Conservation (phyloP, 2,797 vertebrate species). For the Sebastes dallii region DNA sequence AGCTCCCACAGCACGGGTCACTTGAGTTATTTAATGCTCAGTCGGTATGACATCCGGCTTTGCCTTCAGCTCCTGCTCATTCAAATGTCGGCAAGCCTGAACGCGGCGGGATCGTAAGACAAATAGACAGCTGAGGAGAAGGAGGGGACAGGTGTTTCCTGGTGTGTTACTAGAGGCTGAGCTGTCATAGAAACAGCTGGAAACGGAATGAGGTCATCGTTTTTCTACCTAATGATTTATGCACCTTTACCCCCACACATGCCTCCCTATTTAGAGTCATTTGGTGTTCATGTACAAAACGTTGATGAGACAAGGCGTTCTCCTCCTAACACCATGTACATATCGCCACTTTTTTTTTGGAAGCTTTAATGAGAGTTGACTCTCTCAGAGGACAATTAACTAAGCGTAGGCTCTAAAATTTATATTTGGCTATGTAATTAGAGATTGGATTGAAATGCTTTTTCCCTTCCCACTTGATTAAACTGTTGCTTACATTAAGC, state of each 20-base stretch:
- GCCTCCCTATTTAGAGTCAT: not conserved
- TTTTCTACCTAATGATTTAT: slow-evolving; percentile 4
- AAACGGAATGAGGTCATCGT: slow-evolving; percentile 29
- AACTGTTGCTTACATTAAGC: slow-evolving; percentile 38
- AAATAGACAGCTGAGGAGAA: slow-evolving; percentile 11
- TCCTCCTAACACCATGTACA: slow-evolving; percentile 1
- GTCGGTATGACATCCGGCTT: not conserved
- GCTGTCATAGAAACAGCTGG: slow-evolving; percentile 57
- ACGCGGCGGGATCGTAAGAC: slow-evolving; percentile 3
- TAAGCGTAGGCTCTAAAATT: slow-evolving; percentile 25
- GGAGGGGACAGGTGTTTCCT: slow-evolving; percentile 47
- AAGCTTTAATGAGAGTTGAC: slow-evolving; percentile 23
- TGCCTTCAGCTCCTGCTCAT: slow-evolving; percentile 3
- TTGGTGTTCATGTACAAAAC: not conserved
- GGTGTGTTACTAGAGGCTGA: slow-evolving; percentile 47
- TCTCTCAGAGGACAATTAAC: slow-evolving; percentile 32
- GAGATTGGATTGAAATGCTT: slow-evolving; percentile 43
- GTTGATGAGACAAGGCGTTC: not conserved
- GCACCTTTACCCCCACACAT: not conserved
- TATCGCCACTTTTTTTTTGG: not conserved
- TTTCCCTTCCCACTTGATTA: slow-evolving; percentile 36
- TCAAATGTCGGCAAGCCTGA: slow-evolving; percentile 5
- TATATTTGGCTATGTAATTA: slow-evolving; percentile 37
- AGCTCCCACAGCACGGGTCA: not conserved
- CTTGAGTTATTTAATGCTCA: not conserved